phyloP scores from a whole-genome alignment of 2,113 vertebrate species.

The Pomatostomus ruficeps region DNA sequence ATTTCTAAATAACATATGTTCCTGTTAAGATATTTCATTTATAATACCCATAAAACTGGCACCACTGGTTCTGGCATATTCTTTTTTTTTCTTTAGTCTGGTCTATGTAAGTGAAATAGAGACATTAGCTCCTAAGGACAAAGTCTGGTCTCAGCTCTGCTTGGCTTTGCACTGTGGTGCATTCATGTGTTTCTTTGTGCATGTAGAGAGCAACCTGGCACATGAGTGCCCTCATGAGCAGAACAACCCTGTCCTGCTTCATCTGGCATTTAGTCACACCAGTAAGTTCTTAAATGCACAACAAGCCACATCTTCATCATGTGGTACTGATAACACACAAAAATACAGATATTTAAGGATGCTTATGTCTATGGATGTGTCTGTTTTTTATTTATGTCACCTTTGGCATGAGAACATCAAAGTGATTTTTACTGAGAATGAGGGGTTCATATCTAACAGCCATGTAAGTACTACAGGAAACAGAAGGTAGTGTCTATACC shows the following conservation, averaged over 20 bases:
- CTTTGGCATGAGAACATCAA: background rate
- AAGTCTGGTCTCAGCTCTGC: background rate
- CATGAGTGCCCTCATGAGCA: background rate
- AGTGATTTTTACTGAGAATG: background rate
- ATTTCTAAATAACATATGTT: background rate
- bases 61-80: background rate
- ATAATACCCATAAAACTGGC: conserved; percentile 3
- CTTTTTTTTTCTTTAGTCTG: background rate
- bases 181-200: background rate
- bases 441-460: background rate
- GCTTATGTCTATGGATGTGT: background rate
- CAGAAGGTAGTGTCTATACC: background rate
- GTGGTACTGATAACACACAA: background rate
- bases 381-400: background rate
- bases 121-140: background rate
- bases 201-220: background rate
- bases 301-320: background rate
- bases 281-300: background rate
- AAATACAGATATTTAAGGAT: background rate
- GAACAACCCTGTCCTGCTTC: background rate
- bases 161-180: background rate
- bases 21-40: background rate
- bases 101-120: background rate
- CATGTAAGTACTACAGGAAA: background rate
- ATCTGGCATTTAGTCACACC: background rate